Conservation (phyloP, 2,888 invertebrate genomes). For the Noctua pronuba region DNA sequence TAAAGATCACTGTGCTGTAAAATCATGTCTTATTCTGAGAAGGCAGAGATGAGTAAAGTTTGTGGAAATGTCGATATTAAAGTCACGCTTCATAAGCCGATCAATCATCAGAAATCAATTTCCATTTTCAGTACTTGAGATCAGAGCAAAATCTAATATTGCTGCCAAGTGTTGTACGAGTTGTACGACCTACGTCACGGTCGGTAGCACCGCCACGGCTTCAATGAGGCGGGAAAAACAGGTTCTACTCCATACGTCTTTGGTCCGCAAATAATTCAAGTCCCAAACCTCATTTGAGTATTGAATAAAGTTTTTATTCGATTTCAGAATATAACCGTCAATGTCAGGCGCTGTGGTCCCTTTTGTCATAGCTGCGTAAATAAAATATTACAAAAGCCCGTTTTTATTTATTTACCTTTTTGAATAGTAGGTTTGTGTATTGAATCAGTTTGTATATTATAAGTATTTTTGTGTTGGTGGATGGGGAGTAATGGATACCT, state of each 20-base stretch:
- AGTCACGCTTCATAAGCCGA: conserved; percentile 10
- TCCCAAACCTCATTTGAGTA: conserved; percentile 38
- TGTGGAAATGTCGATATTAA: conserved; percentile 5
- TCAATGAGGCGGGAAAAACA: conserved; percentile 28
- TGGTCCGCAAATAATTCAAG: conserved; percentile 5
- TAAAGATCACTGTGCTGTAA: background rate
- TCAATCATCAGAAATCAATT: conserved; percentile 38
- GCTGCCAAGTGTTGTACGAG: background rate
- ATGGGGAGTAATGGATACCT: conserved; percentile 63
- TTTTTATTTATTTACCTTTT: conserved; percentile 53
- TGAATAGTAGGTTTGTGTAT: conserved; percentile 41
- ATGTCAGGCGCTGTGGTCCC: conserved; percentile 18
- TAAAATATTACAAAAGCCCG: conserved; percentile 28
- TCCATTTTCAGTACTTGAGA: conserved; percentile 11
- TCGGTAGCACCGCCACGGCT: background rate
- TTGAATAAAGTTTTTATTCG: conserved; percentile 17
- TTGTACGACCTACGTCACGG: conserved; percentile 6
- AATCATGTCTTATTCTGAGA: background rate
- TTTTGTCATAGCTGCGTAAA: conserved; percentile 45
- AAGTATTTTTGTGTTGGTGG: conserved; percentile 19
- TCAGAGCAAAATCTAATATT: conserved; percentile 23
- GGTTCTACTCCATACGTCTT: background rate
- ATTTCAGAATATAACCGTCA: conserved; percentile 37
- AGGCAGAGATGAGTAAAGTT: background rate
- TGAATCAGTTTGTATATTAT: conserved; percentile 32